Evolutionary conservation across 2,113 vertebrate genomes (phyloP).

Genomic region (Clupea harengus): DNA sequence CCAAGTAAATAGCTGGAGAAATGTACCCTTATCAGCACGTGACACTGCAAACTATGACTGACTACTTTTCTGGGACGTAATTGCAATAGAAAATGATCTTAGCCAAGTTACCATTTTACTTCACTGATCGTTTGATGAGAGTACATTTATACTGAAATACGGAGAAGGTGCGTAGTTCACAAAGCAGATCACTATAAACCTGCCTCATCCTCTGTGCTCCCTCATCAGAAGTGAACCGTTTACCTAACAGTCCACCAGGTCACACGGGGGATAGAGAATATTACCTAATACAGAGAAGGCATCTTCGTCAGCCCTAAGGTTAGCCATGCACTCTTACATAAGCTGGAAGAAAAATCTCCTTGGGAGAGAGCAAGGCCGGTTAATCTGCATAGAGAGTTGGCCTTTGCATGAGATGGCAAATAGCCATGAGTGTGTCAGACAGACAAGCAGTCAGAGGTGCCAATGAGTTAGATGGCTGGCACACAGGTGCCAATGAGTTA

Average conservation of each 20-base stretch:
- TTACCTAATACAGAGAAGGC: background rate
- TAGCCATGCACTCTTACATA: slow-evolving; percentile 8
- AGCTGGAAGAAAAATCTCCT: background rate
- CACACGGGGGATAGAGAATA: slow-evolving; percentile 9
- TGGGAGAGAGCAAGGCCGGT: background rate
- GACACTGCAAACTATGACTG: too few species aligned
- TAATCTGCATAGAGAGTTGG: slow-evolving; percentile 2
- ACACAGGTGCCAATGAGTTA: too few species aligned
- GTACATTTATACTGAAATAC: background rate
- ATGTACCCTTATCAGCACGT: too few species aligned
- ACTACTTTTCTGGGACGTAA: background rate
- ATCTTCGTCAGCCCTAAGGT: background rate
- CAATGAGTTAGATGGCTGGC: too few species aligned
- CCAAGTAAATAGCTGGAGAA: too few species aligned
- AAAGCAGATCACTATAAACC: background rate
- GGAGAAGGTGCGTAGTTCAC: background rate
- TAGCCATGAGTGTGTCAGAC: background rate
- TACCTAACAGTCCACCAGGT: background rate
- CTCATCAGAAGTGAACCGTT: background rate
- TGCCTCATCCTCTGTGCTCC: background rate
- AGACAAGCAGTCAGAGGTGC: background rate
- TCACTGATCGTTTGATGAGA: background rate
- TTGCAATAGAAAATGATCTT: background rate
- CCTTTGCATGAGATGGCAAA: background rate
- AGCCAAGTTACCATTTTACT: background rate